phyloP scores from a whole-genome alignment of 2,888 invertebrate species.

The Amphipyra berbera region DNA sequence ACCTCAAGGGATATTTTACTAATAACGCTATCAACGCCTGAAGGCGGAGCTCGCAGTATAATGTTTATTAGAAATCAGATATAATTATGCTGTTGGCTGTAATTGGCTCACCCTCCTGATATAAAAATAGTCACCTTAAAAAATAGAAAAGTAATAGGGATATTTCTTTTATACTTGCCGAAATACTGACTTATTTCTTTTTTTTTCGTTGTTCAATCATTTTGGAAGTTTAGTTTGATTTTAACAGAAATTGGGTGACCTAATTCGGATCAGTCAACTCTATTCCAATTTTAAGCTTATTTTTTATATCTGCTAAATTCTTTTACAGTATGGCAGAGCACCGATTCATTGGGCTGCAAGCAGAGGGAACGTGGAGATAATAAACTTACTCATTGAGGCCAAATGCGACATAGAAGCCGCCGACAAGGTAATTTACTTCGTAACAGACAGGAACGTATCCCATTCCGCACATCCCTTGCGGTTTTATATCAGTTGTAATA shows the following conservation, averaged over 20 bases:
- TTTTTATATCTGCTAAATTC: conserved; percentile 11
- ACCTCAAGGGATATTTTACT: conserved; percentile 26
- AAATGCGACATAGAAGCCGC: conserved; percentile 93
- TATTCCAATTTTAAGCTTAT: too few relatives aligned
- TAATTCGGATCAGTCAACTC: too few relatives aligned
- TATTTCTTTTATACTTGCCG: too few relatives aligned
- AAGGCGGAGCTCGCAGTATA: conserved; percentile 20
- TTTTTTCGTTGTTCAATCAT: too few relatives aligned
- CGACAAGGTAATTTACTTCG: conserved; percentile 90
- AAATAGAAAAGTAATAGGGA: too few relatives aligned
- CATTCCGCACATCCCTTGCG: conserved; percentile 17
- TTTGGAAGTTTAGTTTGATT: too few relatives aligned
- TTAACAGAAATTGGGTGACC: too few relatives aligned
- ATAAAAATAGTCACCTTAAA: too few relatives aligned
- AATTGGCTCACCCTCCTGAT: too few relatives aligned
- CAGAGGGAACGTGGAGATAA: conserved; percentile 92
- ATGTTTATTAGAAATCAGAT: conserved; percentile 26
- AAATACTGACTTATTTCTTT: too few relatives aligned
- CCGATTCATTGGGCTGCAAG: conserved; percentile 94
- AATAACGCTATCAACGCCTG: conserved; percentile 27
- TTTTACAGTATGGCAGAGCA: conserved; percentile 92
- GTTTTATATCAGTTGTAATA: background rate
- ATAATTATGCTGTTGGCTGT: background rate
- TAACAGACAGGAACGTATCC: conserved; percentile 9
- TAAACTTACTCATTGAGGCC: conserved; percentile 92